Percentiles rank a stretch among this genome's conserved stretches.
Conservation (phyloP, 2,888 invertebrate species). For the Escarpia spicata region DNA sequence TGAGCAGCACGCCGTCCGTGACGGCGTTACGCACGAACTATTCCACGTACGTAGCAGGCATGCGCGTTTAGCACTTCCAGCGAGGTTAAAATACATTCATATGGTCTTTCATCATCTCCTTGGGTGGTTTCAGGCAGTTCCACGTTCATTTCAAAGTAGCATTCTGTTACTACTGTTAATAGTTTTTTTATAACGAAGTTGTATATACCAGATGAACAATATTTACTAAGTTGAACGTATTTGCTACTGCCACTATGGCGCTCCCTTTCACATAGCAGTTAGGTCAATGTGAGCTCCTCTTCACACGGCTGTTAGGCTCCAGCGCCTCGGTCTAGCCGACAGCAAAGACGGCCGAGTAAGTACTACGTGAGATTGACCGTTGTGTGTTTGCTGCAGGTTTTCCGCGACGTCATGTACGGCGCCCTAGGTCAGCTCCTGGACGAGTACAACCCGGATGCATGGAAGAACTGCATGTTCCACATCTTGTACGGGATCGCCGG, state of each 20-base stretch:
- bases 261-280: not conserved
- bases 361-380: not conserved
- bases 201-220: too few species aligned
- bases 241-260: too few species aligned
- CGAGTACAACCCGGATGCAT: not conserved
- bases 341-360: not conserved
- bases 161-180: too few species aligned
- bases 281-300: too few species aligned
- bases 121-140: not conserved
- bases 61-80: not conserved
- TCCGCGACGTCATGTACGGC: not conserved
- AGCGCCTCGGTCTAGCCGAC: not conserved
- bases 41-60: slow-evolving; percentile 10
- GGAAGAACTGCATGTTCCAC: not conserved
- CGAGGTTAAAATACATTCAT: not conserved
- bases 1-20: slow-evolving; percentile 33
- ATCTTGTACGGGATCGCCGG: not conserved
- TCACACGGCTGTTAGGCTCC: not conserved
- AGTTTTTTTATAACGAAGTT: too few species aligned
- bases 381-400: not conserved
- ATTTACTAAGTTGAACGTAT: too few species aligned
- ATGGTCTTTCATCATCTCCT: not conserved
- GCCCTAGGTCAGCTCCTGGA: not conserved
- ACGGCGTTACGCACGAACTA: slow-evolving; percentile 27
- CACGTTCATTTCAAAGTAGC: too few species aligned